Base-by-base conservation (phyloP, 2,888 invertebrate genomes). In the Isoperla grammatica region DNA sequence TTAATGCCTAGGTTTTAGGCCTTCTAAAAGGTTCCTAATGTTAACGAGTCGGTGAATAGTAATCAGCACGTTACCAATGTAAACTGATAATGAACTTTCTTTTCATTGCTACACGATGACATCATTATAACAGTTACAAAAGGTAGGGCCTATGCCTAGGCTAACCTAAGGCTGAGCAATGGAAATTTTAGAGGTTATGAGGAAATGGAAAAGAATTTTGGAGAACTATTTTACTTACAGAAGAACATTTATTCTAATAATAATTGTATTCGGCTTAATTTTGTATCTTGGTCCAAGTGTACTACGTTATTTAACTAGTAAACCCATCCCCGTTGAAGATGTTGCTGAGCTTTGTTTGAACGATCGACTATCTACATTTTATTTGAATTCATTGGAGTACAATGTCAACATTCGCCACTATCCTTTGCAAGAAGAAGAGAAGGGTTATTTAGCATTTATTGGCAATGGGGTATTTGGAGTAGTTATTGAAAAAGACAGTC, bases 381-480 rank as follows among this genome's bases (percentile, higher is more conserved):
- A 82, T 65, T 72, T 78, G 5, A 81, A 84, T 68, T 74, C 81
- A 23, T 73, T 74, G n/a, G 82, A 85, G 62, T 85, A 83, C 69
- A 86, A 87, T 70, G 85, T 83, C 8, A 85, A 85, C 69, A 75
- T 88, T 63, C 75, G 83, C 62, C 84, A 85, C 68, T 76, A 80
- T 57, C 74, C 76, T 39, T 78, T 81, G 4, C 67, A 77, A 39
- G 74, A 78, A 2, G 76, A 78, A 13, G 82, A 83, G 66, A 79
- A 80, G 45, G 78, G 80, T 64, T 86, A 83, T 68, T 78, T 87
- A 71, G 87, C 88, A 67, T 88, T 87, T 68, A 79, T 86, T 60
- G 90, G 89, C 11, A 90, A 90, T 74, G 90, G 90, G 1, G 76
- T 84, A 61, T 75, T 89, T 62, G 89, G 87, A 0, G 67, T 87